Percentiles rank a stretch among this genome's conserved stretches.
Conservation (phyloP, 1,140 invertebrate genomes). For the Pseudomyrmex sp. region DNA sequence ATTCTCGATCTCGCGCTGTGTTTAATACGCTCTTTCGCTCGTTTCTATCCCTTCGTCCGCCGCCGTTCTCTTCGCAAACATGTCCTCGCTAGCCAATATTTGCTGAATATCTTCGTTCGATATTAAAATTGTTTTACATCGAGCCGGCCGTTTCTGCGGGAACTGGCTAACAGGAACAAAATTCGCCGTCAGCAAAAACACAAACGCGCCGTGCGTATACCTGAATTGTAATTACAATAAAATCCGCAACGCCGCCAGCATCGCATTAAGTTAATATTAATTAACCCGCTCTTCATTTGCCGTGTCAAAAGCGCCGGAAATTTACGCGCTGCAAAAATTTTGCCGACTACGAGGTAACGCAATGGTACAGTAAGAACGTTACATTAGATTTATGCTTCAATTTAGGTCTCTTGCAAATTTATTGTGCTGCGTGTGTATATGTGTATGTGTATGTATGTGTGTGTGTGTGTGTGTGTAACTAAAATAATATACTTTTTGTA, state of each 20-base stretch:
- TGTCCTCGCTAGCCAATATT: slow-evolving; percentile 24
- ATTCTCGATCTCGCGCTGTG: slow-evolving; percentile 12
- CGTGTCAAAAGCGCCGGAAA: slow-evolving; percentile 41
- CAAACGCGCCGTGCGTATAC: slow-evolving; percentile 11
- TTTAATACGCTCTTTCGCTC: slow-evolving; percentile 31
- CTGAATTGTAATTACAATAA: slow-evolving; percentile 61
- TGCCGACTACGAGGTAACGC: slow-evolving; percentile 34
- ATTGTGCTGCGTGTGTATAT: not conserved
- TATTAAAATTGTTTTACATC: slow-evolving; percentile 59
- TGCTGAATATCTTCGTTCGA: slow-evolving; percentile 54
- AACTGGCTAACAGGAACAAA: slow-evolving; percentile 3
- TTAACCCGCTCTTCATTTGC: slow-evolving; percentile 51
- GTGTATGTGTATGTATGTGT: not conserved
- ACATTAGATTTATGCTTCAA: slow-evolving; percentile 24
- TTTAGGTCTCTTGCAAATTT: not conserved
- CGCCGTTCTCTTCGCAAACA: slow-evolving; percentile 10
- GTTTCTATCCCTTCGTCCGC: not conserved
- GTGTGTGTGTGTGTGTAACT: too few relatives aligned
- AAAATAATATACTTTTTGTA: not conserved
- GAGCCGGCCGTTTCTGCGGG: not conserved
- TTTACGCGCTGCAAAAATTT: slow-evolving; percentile 52
- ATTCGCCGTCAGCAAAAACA: slow-evolving; percentile 57
- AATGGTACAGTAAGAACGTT: not conserved
- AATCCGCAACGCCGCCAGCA: slow-evolving; percentile 48
- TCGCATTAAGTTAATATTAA: slow-evolving; percentile 62